Percentiles rank a stretch among this genome's conserved stretches.
These are phyloP conservation scores for Phymanthus crucifer DNA, from an alignment of 92 coral and sea anemone species.

Conservation along the genomic window DNA sequence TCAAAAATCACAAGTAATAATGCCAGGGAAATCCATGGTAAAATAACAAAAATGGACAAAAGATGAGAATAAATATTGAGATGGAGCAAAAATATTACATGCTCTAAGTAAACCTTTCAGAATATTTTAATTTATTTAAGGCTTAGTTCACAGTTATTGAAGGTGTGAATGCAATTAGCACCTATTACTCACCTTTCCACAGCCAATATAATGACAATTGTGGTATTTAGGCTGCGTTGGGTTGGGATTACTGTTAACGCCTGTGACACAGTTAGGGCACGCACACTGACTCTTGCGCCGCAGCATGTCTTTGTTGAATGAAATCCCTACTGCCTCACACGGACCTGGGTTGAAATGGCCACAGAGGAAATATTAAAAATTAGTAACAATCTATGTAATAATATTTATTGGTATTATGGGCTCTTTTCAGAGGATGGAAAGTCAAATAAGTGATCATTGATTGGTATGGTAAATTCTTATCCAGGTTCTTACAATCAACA, in stretches of 20 bases:
- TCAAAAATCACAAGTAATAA: too few species aligned
- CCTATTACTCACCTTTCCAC: conserved; percentile 70
- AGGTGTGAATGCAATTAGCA: conserved; percentile 14
- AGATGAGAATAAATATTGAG: background rate
- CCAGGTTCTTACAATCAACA: too few species aligned
- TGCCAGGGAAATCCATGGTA: background rate
- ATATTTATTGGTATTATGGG: conserved; percentile 1
- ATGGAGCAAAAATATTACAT: background rate
- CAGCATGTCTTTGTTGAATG: conserved; percentile 45
- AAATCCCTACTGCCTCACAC: background rate
- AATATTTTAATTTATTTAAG: background rate
- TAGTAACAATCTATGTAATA: background rate
- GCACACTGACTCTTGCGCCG: conserved; percentile 78
- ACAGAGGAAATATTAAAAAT: background rate
- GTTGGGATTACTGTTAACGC: conserved; percentile 70
- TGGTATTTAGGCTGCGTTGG: conserved; percentile 74
- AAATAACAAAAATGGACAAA: background rate
- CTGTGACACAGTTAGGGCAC: conserved; percentile 81
- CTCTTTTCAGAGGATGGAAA: too few species aligned
- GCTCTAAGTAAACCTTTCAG: background rate
- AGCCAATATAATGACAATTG: conserved; percentile 85
- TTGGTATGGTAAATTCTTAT: too few species aligned
- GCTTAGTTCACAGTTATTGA: background rate
- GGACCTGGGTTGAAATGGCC: conserved; percentile 6
- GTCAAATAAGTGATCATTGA: too few species aligned